Percentiles rank a stretch among this genome's conserved stretches.
phyloP scores from a whole-genome alignment of 2,888 invertebrate genomes.

The Phania funesta region DNA sequence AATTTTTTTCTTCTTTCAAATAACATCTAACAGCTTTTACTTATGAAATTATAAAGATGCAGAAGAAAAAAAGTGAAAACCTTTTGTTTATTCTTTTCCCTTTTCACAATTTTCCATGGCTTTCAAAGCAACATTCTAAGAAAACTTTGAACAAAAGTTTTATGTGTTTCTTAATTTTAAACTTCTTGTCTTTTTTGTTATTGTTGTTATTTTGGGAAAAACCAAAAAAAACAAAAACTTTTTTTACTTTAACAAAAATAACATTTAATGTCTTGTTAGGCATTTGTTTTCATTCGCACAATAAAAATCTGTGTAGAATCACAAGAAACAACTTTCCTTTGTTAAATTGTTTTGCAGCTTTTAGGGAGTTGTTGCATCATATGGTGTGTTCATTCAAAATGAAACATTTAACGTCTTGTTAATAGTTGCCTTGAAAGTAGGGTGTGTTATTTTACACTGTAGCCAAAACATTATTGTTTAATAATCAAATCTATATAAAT shows the following conservation, averaged over 20 bases:
- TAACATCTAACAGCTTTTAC: constrained; percentile 35
- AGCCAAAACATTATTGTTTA: background rate
- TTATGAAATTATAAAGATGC: constrained; percentile 10
- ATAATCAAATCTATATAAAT: too few species aligned
- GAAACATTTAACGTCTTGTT: constrained; percentile 26
- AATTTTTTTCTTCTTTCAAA: background rate
- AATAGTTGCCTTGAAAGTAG: background rate
- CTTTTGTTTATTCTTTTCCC: background rate
- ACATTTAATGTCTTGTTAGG: constrained; percentile 48
- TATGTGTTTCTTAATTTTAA: constrained; percentile 41
- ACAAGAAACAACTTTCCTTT: constrained; percentile 14
- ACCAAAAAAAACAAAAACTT: background rate
- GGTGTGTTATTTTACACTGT: constrained; percentile 4
- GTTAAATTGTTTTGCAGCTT: constrained; percentile 21
- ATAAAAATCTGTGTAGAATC: too few species aligned
- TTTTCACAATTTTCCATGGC: constrained; percentile 10
- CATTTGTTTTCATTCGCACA: constrained; percentile 19
- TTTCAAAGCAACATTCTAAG: too few species aligned
- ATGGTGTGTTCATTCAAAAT: constrained; percentile 28
- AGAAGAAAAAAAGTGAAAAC: constrained; percentile 1
- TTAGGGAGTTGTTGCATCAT: constrained; percentile 34
- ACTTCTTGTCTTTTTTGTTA: constrained; percentile 34
- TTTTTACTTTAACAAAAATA: constrained; percentile 47
- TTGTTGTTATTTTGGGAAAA: background rate
- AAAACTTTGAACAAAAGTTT: constrained; percentile 39